Evolutionary conservation across 1,140 invertebrate genomes (phyloP), one percentile per base, ranked within the genome.

Genomic region (Aphelenchoides avenae): DNA sequence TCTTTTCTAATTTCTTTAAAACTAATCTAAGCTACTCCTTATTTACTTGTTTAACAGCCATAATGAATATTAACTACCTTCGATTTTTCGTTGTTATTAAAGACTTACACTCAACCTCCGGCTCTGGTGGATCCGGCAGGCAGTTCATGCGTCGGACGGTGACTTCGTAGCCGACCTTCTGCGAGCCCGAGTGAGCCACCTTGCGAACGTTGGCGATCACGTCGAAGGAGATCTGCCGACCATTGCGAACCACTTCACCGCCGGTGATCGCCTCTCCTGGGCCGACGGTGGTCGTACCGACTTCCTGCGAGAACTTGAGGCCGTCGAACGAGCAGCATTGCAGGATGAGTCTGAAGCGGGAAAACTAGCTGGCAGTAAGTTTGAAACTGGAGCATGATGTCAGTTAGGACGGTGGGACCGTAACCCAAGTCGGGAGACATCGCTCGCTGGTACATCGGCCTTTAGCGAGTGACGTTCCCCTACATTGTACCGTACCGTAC

Each of bases 281-380:
- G 3, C 57, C 53, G 13, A 74, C 64, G 5, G 57, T 65, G 3
- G 71, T 74, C 9, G 63, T 64, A 11, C 71, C 71, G 18, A 74
- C 71, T 44, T 74, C 71, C 44, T 74, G 71, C 1, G 71, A 74
- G 34, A 75, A 74, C 6, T 64, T 54, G 5, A 74, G 60, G 1
- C 74, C 71, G 31, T 77, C 74, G 48, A 71, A 74, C n/a, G 75
- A 56, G 50, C 71, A 74, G 42, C 71, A 74, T 57, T 75, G 71
- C 13, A 74, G 59, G 41, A 77, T 48, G 2, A 74, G 52, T n/a
- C 70, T 72, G 44, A 22, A 3, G n/a, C n/a, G n/a, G n/a, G n/a
- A n/a, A n/a, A n/a, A n/a, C n/a, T n/a, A n/a, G n/a, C n/a, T n/a
- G n/a, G n/a, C n/a, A n/a, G n/a, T n/a, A n/a, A n/a, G n/a, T n/a